Base-by-base conservation (phyloP, 2,113 vertebrate genomes). In the Caranx ignobilis region DNA sequence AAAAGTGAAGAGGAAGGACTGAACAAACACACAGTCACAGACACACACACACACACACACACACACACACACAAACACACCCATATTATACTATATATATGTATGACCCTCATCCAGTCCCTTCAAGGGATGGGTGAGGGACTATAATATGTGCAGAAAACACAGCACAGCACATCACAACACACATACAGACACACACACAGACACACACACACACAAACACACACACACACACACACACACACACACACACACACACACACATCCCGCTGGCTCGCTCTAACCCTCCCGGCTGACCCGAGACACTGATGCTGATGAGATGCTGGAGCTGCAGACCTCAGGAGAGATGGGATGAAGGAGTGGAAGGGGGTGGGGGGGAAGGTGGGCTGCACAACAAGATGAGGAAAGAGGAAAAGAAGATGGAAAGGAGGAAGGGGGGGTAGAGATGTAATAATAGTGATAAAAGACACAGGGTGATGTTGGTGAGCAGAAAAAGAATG, bases 251-350 rank as follows among this genome's bases (percentile, higher is more conserved):
- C 19, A 56, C 57, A 75, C 55, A 82, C 43, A 70, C 63, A 77
- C 50, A 73, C 1, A 67, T 15, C 66, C 66, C 0, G 1, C 26
- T 66, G 21, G 74, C 26, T 54, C 35, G 47, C 68, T 74, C 34
- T 67, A 62, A 82, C 64, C 86, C 82, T 76, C 50, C n/a, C 2
- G n/a, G 83, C 79, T 88, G 88, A 89, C 84, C 89, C 26, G 26
- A 88, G 81, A 90, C 83, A 52, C 87, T 89, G 88, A 93, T 86
- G 87, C 86, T 93, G 91, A 91, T 91, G 85, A 92, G 84, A 90
- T 82, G 77, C 71, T 74, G 69, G 80, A 88, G 80, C 82, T 83
- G 68, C 50, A 84, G 83, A 66, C 83, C 86, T 85, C 89, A 78
- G 83, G 92, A 91, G 88, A 81, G 35, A 85, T 72, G 15, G 43